Percentiles rank a stretch among this genome's conserved stretches.
phyloP scores from a whole-genome alignment of 2,888 invertebrate genomes.

The Rhagonycha lutea region DNA sequence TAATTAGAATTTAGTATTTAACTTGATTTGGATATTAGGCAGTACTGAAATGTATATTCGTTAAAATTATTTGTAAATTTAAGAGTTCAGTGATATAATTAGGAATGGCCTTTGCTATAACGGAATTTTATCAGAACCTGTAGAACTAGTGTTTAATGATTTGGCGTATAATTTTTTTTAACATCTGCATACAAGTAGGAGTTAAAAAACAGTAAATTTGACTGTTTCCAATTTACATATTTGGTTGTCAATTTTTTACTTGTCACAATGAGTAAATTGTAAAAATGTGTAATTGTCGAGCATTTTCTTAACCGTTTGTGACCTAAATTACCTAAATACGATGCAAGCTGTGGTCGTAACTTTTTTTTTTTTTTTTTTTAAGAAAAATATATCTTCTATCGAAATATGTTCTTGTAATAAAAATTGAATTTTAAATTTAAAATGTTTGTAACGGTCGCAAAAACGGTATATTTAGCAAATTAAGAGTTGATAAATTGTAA shows the following conservation, averaged over 20 bases:
- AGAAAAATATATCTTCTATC: background rate
- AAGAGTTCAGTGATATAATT: slow-evolving; percentile 3
- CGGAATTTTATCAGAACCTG: slow-evolving; percentile 3
- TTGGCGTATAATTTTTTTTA: slow-evolving; percentile 1
- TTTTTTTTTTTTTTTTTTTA: background rate
- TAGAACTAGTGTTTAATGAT: slow-evolving; percentile 2
- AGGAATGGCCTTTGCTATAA: slow-evolving; percentile 3
- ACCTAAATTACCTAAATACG: background rate
- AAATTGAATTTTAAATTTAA: background rate
- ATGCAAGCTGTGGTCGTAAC: background rate
- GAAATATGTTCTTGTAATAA: background rate
- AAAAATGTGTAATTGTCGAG: background rate
- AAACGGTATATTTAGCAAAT: background rate
- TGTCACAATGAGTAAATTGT: background rate
- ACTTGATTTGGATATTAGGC: background rate
- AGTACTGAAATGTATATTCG: background rate
- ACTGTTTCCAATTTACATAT: background rate
- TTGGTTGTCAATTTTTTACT: background rate
- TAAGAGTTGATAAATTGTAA: background rate
- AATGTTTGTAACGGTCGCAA: background rate
- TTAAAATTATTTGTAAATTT: background rate
- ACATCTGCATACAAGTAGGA: background rate
- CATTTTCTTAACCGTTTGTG: background rate
- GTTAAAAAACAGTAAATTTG: background rate
- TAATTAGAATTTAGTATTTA: background rate